Conservation (phyloP, 2,888 invertebrate species). For the Agrotis puta region DNA sequence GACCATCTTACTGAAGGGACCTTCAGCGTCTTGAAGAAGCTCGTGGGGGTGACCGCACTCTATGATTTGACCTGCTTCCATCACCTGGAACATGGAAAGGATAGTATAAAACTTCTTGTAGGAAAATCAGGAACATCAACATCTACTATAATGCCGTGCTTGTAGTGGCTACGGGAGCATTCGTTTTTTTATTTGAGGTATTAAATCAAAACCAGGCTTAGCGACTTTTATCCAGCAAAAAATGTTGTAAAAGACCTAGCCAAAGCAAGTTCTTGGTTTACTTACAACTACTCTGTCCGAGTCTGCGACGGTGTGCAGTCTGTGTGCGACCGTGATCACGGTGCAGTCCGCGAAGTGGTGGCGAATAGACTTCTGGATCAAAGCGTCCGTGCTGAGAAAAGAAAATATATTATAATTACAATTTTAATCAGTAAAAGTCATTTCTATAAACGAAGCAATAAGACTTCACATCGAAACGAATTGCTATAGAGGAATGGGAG, state of each 20-base stretch:
- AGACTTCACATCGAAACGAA: too few relatives aligned
- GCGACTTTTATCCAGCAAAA: background rate
- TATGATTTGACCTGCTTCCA: conserved; percentile 92
- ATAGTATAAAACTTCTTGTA: too few relatives aligned
- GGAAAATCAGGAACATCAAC: too few relatives aligned
- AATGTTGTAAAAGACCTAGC: background rate
- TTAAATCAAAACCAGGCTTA: background rate
- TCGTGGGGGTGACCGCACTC: conserved; percentile 94
- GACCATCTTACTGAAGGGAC: conserved; percentile 92
- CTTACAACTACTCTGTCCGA: conserved; percentile 95
- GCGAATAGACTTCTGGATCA: conserved; percentile 96
- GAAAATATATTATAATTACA: background rate
- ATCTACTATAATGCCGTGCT: too few relatives aligned
- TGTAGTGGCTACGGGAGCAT: too few relatives aligned
- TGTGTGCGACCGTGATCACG: conserved; percentile 97
- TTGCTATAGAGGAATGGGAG: too few relatives aligned
- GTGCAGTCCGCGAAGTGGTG: conserved; percentile 95
- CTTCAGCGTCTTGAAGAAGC: conserved; percentile 89
- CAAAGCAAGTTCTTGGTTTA: conserved; percentile 36
- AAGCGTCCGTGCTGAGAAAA: conserved; percentile 93
- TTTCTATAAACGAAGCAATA: too few relatives aligned
- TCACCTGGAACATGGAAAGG: conserved; percentile 74
- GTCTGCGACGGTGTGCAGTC: conserved; percentile 97
- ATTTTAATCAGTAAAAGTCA: background rate
- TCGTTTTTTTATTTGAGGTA: background rate